Base-by-base conservation (phyloP, 2,888 invertebrate species). In the Celastrina argiolus region DNA sequence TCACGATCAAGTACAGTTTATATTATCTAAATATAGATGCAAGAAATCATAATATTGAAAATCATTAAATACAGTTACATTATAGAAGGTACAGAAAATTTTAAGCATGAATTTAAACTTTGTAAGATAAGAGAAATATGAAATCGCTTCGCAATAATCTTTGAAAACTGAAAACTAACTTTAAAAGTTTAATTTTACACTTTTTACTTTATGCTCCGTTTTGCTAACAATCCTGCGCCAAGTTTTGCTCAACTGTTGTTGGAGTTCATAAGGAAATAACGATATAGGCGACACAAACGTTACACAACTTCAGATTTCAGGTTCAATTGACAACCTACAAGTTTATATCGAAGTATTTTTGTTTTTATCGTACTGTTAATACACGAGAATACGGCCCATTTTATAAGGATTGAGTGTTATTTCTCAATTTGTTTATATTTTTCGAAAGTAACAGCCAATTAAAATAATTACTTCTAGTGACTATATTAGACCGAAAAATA, bases 161-260 rank as follows among this genome's bases (percentile, higher is more conserved):
- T 61, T 61, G 61, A 39, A 22, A 61, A 61, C 61, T 61, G 34
- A 61, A 61, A 39, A 61, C 61, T 36, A 61, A 61, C 61, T 61
- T 61, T 36, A 39, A 22, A 61, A 61, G 61, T 61, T 61, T 61
- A 61, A 61, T 61, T 61, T 61, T 61, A 61, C 39, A 61, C 39
- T 61, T 61, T 61, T 61, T 61, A 61, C 61, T 61, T 61, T 39
- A 61, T 61, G 36, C 61, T 61, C 39, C 61, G 61, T 61, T 61
- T 36, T 39, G 61, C 36, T 61, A 61, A 22, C 39, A 61, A 61
- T 61, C 36, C 61, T 14, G 12, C 18, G 56, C 56, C 14, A 61
- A 36, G 61, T 61, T 59, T 39, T 22, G n/a, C 61, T 36, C 22
- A 22, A 61, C 18, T 39, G 36, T n/a, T 22, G 16, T 18, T 56